Percentiles rank a stretch among this genome's conserved stretches.
Conservation (phyloP, 1,140 invertebrate genomes). For the Rhizoglyphus robini region DNA sequence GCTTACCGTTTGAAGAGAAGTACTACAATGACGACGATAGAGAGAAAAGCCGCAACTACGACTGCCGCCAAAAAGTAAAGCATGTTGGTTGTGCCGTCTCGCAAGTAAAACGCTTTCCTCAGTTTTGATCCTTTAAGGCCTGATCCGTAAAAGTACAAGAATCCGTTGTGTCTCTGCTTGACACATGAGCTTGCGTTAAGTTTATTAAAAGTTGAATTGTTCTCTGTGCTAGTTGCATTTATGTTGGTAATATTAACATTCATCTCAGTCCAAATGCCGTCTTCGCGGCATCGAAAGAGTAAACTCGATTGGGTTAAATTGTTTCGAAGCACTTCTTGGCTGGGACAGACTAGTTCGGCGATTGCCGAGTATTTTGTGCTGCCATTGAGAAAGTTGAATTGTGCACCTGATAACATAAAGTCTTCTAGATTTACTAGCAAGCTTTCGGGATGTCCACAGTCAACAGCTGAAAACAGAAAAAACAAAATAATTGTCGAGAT, state of each 20-base stretch:
- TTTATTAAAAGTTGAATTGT: too few relatives aligned
- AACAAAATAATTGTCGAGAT: background rate
- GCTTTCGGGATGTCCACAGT: constrained; percentile 22
- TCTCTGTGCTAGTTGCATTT: background rate
- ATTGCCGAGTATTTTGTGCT: constrained; percentile 21
- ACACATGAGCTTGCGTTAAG: constrained; percentile 13
- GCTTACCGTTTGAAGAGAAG: constrained; percentile 24
- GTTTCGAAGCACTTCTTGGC: background rate
- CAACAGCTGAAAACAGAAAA: constrained; percentile 21
- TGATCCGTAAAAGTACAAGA: constrained; percentile 1
- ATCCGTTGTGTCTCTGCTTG: constrained; percentile 20
- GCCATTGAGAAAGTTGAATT: constrained; percentile 22
- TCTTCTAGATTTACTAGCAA: background rate
- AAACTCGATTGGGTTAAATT: background rate
- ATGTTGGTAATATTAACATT: constrained; percentile 9
- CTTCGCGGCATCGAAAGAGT: constrained; percentile 23
- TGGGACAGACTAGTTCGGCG: constrained; percentile 17
- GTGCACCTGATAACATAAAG: constrained; percentile 6
- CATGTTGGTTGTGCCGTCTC: background rate
- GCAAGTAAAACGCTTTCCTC: background rate
- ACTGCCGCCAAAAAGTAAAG: constrained; percentile 17
- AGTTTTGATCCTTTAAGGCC: background rate
- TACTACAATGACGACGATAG: constrained; percentile 17
- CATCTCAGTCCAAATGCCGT: constrained; percentile 22
- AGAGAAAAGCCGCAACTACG: constrained; percentile 21